Evolutionary conservation across 2,113 vertebrate species (phyloP).

Genomic region (Hyaena hyaena): DNA sequence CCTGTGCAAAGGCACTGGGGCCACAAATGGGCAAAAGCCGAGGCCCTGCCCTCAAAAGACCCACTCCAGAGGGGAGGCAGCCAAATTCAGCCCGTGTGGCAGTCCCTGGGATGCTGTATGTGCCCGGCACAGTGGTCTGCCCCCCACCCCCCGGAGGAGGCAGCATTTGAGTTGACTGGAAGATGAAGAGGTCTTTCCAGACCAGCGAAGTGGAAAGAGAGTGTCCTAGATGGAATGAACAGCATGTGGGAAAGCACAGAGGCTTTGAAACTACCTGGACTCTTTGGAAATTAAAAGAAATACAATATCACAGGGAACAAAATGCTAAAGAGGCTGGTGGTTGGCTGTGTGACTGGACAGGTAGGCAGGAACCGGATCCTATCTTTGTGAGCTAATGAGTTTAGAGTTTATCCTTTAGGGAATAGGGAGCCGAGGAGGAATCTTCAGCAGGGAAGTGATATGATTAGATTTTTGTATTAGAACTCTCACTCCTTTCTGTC

Average conservation of each 20-base stretch:
- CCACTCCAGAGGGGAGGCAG: background rate
- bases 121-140: background rate
- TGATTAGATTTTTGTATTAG: background rate
- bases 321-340: background rate
- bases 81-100: background rate
- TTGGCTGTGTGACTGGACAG: background rate
- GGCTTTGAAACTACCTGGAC: background rate
- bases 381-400: background rate
- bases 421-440: background rate
- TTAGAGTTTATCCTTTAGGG: background rate
- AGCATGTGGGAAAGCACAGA: background rate
- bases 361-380: background rate
- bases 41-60: background rate
- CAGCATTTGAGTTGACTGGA: background rate
- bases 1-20: background rate
- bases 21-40: background rate
- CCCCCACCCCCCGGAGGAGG: background rate
- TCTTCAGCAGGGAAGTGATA: background rate
- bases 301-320: background rate
- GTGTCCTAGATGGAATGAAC: background rate
- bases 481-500: background rate
- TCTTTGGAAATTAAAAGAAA: background rate
- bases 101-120: background rate
- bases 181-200: background rate
- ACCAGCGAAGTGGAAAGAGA: background rate